These are phyloP conservation scores for Mus spicilegus DNA, from an alignment of 2,113 vertebrate species.

Conservation along the genomic window DNA sequence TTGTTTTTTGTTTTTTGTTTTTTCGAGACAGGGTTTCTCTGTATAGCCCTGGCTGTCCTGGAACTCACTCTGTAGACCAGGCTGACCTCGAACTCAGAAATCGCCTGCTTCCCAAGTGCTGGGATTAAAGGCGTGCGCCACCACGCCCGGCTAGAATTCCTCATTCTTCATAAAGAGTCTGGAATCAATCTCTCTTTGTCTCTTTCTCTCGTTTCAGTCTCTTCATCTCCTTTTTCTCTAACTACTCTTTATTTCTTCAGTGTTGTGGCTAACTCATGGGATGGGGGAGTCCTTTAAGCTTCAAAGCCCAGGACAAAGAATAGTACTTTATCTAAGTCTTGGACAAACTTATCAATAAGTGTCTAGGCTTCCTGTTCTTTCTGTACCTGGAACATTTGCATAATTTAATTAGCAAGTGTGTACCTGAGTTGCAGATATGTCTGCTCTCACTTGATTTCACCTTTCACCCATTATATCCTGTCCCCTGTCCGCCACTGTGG, in stretches of 20 bases:
- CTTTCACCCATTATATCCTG: background rate
- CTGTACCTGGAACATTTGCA: background rate
- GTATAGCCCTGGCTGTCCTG: background rate
- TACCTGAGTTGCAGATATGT: background rate
- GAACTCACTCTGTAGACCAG: too few species aligned
- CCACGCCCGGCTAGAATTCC: background rate
- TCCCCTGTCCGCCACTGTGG: background rate
- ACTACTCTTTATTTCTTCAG: background rate
- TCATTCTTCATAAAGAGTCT: background rate
- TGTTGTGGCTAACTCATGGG: background rate
- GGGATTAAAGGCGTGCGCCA: too few species aligned
- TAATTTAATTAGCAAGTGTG: conserved; percentile 11
- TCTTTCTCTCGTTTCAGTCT: background rate
- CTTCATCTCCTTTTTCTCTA: conserved; percentile 10
- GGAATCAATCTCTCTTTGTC: background rate
- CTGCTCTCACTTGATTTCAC: background rate
- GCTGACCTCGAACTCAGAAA: too few species aligned
- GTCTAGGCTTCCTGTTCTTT: background rate
- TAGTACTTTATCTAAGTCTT: background rate
- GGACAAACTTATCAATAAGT: background rate
- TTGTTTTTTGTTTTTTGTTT: too few species aligned
- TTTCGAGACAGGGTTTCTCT: too few species aligned
- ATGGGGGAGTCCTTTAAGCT: conserved; percentile 39
- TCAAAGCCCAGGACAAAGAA: conserved; percentile 25
- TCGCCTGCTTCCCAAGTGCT: too few species aligned